A percentile compares a stretch with the other conserved stretches of the same genome.
These are phyloP conservation scores for Zaprionus nigranus DNA, from an alignment of 1,140 invertebrate genomes.

Conservation along the genomic window DNA sequence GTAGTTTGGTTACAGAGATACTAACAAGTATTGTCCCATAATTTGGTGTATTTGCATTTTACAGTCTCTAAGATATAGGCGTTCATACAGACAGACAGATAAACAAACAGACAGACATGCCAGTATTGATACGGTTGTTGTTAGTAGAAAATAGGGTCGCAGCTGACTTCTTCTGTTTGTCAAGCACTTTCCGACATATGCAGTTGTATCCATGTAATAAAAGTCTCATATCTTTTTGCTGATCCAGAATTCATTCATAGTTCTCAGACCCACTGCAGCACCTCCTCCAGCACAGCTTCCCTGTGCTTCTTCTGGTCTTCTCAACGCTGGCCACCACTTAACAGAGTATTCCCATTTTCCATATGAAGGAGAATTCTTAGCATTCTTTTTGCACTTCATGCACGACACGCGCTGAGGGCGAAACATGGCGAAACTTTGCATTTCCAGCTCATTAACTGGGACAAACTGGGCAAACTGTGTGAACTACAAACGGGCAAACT, in stretches of 20 bases:
- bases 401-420: not conserved
- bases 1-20: too few species aligned
- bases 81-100: too few species aligned
- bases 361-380: not conserved
- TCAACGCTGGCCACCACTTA: not conserved
- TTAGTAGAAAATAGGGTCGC: too few species aligned
- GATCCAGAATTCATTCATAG: not conserved
- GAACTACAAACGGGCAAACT: slow-evolving; percentile 35
- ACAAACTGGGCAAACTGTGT: slow-evolving; percentile 52
- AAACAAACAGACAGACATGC: too few species aligned
- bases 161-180: too few species aligned
- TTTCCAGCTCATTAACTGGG: slow-evolving; percentile 77
- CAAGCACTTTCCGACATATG: too few species aligned
- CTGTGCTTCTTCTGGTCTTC: not conserved
- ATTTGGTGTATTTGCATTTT: too few species aligned
- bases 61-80: too few species aligned
- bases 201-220: too few species aligned
- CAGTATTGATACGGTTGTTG: too few species aligned
- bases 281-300: too few species aligned
- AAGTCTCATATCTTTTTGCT: not conserved
- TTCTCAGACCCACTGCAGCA: not conserved
- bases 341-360: slow-evolving; percentile 23
- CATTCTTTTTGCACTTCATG: slow-evolving; percentile 3
- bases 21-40: too few species aligned
- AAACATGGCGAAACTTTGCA: slow-evolving; percentile 58